A percentile compares a stretch with the other conserved stretches of the same genome.
These are phyloP conservation scores for Drosophila testacea DNA, from an alignment of 2,888 invertebrate genomes.

Conservation along the genomic window DNA sequence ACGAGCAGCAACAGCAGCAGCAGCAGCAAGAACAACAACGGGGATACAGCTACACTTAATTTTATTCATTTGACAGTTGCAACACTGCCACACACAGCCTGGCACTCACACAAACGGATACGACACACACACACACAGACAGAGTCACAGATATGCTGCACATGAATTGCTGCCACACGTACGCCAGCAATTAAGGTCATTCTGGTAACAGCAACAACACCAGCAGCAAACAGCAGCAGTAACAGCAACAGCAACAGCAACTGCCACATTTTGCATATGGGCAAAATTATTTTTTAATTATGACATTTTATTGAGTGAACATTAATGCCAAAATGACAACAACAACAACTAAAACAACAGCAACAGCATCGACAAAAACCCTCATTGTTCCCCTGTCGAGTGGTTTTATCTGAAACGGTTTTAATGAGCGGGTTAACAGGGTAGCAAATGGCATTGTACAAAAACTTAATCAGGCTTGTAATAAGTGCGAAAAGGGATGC, in stretches of 20 bases:
- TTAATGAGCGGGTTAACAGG: constrained; percentile 39
- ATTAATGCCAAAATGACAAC: constrained; percentile 63
- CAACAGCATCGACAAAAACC: background rate
- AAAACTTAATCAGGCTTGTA: constrained; percentile 6
- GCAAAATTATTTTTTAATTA: constrained; percentile 75
- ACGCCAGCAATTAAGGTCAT: constrained; percentile 79
- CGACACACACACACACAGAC: constrained; percentile 20
- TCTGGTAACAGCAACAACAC: constrained; percentile 50
- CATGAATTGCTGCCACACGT: constrained; percentile 76
- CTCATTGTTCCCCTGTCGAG: constrained; percentile 26
- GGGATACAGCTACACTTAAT: constrained; percentile 79
- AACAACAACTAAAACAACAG: constrained; percentile 2
- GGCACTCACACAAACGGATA: constrained; percentile 37
- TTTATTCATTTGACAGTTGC: constrained; percentile 82
- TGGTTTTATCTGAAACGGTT: constrained; percentile 3
- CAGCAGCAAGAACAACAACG: constrained; percentile 51
- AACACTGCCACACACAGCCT: constrained; percentile 61
- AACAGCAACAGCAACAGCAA: constrained; percentile 21
- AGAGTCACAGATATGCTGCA: constrained; percentile 33
- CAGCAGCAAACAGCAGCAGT: constrained; percentile 35
- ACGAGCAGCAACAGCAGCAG: constrained; percentile 27
- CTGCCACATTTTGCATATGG: constrained; percentile 41
- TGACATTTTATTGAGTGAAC: constrained; percentile 78
- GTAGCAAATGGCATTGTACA: constrained; percentile 21
- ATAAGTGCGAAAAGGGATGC: background rate